Conservation (phyloP, 2,797 vertebrate genomes). For the Sebastes oblongus region DNA sequence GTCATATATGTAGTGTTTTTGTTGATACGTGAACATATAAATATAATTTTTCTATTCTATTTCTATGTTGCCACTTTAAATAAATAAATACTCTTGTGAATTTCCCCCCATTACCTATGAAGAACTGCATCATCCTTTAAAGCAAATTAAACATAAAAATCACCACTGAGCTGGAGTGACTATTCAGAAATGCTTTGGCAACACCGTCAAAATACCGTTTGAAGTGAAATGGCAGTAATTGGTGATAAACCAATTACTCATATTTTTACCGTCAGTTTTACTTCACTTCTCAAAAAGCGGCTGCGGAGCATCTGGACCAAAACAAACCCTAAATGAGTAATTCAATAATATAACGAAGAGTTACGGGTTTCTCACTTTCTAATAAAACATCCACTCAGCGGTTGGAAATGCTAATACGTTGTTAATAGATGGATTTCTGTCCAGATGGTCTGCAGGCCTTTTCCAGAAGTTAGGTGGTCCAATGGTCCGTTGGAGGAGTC, state of each 20-base stretch:
- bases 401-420: slow-evolving; percentile 42
- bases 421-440: slow-evolving; percentile 4
- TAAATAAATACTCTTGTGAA: not conserved
- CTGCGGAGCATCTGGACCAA: slow-evolving; percentile 46
- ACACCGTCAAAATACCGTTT: not conserved
- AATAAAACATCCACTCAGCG: slow-evolving; percentile 33
- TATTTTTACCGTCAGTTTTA: slow-evolving; percentile 1
- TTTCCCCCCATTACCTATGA: not conserved
- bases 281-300: not conserved
- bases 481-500: not conserved
- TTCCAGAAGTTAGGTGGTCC: not conserved
- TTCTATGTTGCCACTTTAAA: not conserved
- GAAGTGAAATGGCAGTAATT: slow-evolving; percentile 8
- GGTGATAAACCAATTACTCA: slow-evolving; percentile 13
- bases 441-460: slow-evolving; percentile 25
- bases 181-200: not conserved
- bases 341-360: slow-evolving; percentile 21
- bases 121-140: not conserved
- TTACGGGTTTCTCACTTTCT: slow-evolving; percentile 28
- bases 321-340: slow-evolving; percentile 31
- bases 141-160: not conserved
- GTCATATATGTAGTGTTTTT: too few relatives aligned
- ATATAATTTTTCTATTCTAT: too few relatives aligned
- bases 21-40: too few relatives aligned
- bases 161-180: not conserved